A percentile compares a stretch with the other conserved stretches of the same genome.
Evolutionary conservation across 2,888 invertebrate genomes (phyloP).

Genomic region (Acleris emargana): DNA sequence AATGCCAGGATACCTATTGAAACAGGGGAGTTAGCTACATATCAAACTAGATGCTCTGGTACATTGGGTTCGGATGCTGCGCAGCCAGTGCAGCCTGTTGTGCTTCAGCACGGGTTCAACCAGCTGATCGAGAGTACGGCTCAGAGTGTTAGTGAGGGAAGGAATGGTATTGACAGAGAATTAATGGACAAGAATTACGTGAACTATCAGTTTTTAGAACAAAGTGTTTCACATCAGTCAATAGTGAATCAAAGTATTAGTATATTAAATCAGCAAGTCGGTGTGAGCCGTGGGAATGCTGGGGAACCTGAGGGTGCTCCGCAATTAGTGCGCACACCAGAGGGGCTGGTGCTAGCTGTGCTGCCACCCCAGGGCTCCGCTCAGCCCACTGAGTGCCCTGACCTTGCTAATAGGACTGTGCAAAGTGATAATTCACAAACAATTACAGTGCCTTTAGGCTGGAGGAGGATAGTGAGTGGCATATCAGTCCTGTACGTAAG

Average conservation of each 20-base stretch:
- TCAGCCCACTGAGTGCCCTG: conserved; percentile 56
- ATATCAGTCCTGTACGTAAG: conserved; percentile 74
- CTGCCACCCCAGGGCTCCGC: conserved; percentile 56
- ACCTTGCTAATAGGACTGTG: conserved; percentile 61
- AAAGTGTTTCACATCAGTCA: conserved; percentile 79
- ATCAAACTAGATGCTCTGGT: conserved; percentile 64
- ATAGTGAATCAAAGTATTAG: conserved; percentile 81
- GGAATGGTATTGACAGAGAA: conserved; percentile 68
- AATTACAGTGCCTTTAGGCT: conserved; percentile 77
- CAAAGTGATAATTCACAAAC: conserved; percentile 72
- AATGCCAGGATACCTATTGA: conserved; percentile 60
- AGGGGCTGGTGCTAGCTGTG: conserved; percentile 77
- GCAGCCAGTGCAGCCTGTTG: conserved; percentile 62
- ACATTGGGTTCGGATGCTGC: conserved; percentile 60
- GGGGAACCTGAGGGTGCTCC: conserved; percentile 68
- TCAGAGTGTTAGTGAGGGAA: conserved; percentile 62
- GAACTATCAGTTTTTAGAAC: conserved; percentile 82
- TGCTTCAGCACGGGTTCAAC: conserved; percentile 61
- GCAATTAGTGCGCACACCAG: conserved; percentile 75
- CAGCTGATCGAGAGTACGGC: conserved; percentile 68
- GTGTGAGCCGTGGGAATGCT: conserved; percentile 67
- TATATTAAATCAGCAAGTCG: conserved; percentile 80
- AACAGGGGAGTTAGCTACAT: conserved; percentile 59
- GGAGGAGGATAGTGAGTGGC: conserved; percentile 76
- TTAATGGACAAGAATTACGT: conserved; percentile 72